A percentile compares a stretch with the other conserved stretches of the same genome.
Evolutionary conservation across 2,113 vertebrate species (phyloP).

Genomic region (Paraplagusia blochii): DNA sequence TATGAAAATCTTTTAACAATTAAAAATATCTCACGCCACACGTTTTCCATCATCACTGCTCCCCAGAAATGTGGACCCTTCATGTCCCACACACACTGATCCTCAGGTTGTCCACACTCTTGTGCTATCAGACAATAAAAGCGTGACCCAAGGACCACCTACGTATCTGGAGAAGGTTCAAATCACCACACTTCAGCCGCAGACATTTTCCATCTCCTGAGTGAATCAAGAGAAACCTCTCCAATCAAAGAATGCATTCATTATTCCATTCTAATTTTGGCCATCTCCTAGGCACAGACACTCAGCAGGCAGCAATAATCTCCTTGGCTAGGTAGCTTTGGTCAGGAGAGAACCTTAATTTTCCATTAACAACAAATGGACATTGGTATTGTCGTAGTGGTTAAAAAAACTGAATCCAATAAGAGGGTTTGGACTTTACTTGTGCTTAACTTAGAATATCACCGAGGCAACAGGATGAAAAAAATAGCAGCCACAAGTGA

Average conservation of each 20-base stretch:
- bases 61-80: not conserved
- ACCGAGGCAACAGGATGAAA: not conserved
- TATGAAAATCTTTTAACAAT: not conserved
- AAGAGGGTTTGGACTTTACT: too few relatives aligned
- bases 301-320: slow-evolving; percentile 13
- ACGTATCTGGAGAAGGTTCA: slow-evolving; percentile 1
- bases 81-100: not conserved
- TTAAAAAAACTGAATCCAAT: not conserved
- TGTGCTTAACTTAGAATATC: not conserved
- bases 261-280: slow-evolving; percentile 17
- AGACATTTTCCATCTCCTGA: slow-evolving; percentile 13
- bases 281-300: slow-evolving; percentile 7
- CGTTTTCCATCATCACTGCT: too few relatives aligned
- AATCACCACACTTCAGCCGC: slow-evolving; percentile 18
- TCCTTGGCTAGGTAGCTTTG: slow-evolving; percentile 13
- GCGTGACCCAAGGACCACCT: slow-evolving; percentile 22
- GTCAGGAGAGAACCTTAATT: slow-evolving; percentile 2
- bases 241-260: not conserved
- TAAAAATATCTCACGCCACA: not conserved
- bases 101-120: slow-evolving; percentile 2
- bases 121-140: slow-evolving; percentile 21
- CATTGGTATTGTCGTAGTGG: too few relatives aligned
- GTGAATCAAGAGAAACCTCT: not conserved
- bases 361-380: not conserved
- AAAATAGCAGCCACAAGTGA: not conserved